These are phyloP conservation scores for Anoncus sp. DNA, from an alignment of 2,888 invertebrate species.

Conservation along the genomic window DNA sequence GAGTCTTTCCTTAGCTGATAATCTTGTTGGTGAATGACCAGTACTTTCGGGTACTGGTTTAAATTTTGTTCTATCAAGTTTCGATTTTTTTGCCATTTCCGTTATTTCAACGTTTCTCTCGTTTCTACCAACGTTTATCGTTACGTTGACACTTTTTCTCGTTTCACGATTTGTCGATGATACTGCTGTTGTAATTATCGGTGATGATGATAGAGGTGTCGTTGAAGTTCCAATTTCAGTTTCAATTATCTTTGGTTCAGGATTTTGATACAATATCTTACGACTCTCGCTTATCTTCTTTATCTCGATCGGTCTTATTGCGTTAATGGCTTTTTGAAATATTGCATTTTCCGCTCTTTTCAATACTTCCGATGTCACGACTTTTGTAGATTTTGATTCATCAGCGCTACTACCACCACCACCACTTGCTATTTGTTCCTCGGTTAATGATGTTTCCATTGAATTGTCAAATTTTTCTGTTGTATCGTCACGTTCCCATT, in stretches of 20 bases:
- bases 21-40: slow-evolving; percentile 85
- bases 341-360: slow-evolving; percentile 97
- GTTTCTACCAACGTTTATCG: slow-evolving; percentile 79
- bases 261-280: slow-evolving; percentile 86
- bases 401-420: too few relatives aligned
- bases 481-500: slow-evolving; percentile 92
- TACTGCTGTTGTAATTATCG: neutral
- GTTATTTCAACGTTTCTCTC: slow-evolving; percentile 81
- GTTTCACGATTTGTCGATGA: slow-evolving; percentile 66
- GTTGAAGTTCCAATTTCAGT: slow-evolving; percentile 52
- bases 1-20: slow-evolving; percentile 92
- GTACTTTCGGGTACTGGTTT: slow-evolving; percentile 74
- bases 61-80: slow-evolving; percentile 78
- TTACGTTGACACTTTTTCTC: slow-evolving; percentile 80
- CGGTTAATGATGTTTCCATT: slow-evolving; percentile 82
- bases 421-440: slow-evolving; percentile 70
- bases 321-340: slow-evolving; percentile 94
- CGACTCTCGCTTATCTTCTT: slow-evolving; percentile 89
- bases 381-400: slow-evolving; percentile 84
- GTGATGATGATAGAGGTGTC: neutral
- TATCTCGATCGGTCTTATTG: slow-evolving; percentile 90
- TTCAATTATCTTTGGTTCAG: slow-evolving; percentile 78
- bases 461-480: slow-evolving; percentile 80
- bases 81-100: slow-evolving; percentile 77
- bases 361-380: slow-evolving; percentile 93